These are phyloP conservation scores for Acanthosepion pharaonis DNA, from an alignment of 2,888 invertebrate genomes.

Conservation along the genomic window DNA sequence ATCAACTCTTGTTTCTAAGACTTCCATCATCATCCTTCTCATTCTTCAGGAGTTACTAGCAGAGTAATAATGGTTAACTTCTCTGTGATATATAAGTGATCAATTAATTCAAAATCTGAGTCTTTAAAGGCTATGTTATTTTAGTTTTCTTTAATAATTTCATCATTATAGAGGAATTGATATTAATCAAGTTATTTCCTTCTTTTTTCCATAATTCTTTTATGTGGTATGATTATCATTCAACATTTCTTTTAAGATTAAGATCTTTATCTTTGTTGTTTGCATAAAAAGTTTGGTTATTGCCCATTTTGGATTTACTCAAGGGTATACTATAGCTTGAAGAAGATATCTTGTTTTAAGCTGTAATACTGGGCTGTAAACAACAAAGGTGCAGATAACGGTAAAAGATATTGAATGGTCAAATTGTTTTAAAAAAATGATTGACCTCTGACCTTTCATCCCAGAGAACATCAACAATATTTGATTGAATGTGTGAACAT, in stretches of 20 bases:
- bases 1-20: neutral
- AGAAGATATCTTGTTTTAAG: neutral
- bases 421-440: neutral
- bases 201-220: neutral
- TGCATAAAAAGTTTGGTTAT: neutral
- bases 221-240: neutral
- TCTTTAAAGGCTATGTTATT: too few relatives aligned
- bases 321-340: too few relatives aligned
- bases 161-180: too few relatives aligned
- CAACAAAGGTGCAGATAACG: neutral
- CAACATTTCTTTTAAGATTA: neutral
- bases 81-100: too few relatives aligned
- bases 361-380: neutral
- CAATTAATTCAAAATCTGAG: too few relatives aligned
- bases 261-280: neutral
- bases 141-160: too few relatives aligned
- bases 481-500: neutral
- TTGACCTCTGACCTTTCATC: neutral
- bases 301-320: neutral
- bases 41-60: neutral
- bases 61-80: neutral
- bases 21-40: too few relatives aligned
- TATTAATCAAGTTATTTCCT: neutral
- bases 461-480: neutral
- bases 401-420: neutral